Evolutionary conservation across 1,140 invertebrate species (phyloP).

Genomic region (Drosophila trapezifrons): DNA sequence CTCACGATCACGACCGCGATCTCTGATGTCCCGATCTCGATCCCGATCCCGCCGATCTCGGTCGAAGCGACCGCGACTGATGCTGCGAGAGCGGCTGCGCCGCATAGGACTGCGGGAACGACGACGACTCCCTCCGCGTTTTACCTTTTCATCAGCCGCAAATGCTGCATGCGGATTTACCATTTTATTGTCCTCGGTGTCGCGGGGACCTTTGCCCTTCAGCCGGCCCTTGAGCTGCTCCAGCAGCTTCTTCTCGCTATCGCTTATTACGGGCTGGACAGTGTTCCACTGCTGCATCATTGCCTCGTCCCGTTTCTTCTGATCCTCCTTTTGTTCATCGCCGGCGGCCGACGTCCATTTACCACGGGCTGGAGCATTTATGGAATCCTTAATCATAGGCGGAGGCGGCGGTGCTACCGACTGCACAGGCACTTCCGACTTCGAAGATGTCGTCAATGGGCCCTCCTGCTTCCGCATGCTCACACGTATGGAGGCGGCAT

Average conservation of each 20-base stretch:
- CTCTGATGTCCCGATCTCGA: conserved; percentile 52
- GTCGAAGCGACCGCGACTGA: conserved; percentile 64
- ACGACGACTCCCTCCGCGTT: conserved; percentile 21
- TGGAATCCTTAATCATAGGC: conserved; percentile 58
- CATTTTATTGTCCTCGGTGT: conserved; percentile 47
- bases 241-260: conserved; percentile 86
- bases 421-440: conserved; percentile 19
- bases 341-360: conserved; percentile 65
- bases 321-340: conserved; percentile 48
- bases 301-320: conserved; percentile 84
- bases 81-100: conserved; percentile 58
- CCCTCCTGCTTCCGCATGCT: conserved; percentile 88
- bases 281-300: conserved; percentile 87
- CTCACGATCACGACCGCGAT: conserved; percentile 51
- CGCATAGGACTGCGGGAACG: conserved; percentile 55
- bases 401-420: conserved; percentile 57
- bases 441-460: conserved; percentile 20
- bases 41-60: conserved; percentile 44
- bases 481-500: conserved; percentile 87
- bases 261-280: conserved; percentile 85
- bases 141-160: conserved; percentile 49
- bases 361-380: conserved; percentile 69
- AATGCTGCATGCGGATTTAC: neutral
- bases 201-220: conserved; percentile 68
- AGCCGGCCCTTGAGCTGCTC: conserved; percentile 86